These are phyloP conservation scores for Antigone vipio DNA, from an alignment of 2,113 vertebrate genomes.

Conservation along the genomic window DNA sequence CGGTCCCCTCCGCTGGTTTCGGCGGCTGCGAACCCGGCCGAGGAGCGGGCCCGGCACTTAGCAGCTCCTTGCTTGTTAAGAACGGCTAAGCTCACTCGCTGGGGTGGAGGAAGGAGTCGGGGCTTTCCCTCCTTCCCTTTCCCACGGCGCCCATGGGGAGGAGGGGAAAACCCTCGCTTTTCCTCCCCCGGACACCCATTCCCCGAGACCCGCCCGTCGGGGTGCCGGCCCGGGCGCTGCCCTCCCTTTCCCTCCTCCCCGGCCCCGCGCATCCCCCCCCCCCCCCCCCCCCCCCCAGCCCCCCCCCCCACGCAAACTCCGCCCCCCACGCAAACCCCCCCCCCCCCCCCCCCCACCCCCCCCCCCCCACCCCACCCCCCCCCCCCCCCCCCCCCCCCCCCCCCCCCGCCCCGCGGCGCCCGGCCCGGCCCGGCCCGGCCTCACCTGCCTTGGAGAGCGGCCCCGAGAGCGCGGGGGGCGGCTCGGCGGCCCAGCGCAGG, in stretches of 20 bases:
- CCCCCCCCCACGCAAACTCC: too few relatives aligned
- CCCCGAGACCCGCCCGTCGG: neutral
- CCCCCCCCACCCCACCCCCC: too few relatives aligned
- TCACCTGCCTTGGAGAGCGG: conserved; percentile 70
- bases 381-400: neutral
- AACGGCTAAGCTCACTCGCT: too few relatives aligned
- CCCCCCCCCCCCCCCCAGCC: too few relatives aligned
- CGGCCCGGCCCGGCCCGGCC: neutral
- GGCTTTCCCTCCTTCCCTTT: neutral
- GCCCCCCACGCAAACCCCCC: too few relatives aligned
- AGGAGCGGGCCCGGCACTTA: neutral
- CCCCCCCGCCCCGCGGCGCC: neutral
- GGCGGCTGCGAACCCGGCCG: too few relatives aligned
- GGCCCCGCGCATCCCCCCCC: neutral
- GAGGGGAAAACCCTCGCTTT: neutral
- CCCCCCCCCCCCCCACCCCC: too few relatives aligned
- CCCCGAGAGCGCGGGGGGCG: conserved; percentile 22
- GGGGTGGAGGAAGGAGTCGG: too few relatives aligned
- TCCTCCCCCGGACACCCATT: too few relatives aligned
- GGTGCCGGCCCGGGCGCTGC: neutral
- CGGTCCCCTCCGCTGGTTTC: too few relatives aligned
- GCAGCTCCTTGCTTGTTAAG: neutral
- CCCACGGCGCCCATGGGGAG: neutral
- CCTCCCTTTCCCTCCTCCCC: neutral
- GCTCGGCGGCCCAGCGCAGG: conserved; percentile 64